Percentiles rank a stretch among this genome's conserved stretches.
phyloP scores from a whole-genome alignment of 2,888 invertebrate species.

The Periphyllus acericola region DNA sequence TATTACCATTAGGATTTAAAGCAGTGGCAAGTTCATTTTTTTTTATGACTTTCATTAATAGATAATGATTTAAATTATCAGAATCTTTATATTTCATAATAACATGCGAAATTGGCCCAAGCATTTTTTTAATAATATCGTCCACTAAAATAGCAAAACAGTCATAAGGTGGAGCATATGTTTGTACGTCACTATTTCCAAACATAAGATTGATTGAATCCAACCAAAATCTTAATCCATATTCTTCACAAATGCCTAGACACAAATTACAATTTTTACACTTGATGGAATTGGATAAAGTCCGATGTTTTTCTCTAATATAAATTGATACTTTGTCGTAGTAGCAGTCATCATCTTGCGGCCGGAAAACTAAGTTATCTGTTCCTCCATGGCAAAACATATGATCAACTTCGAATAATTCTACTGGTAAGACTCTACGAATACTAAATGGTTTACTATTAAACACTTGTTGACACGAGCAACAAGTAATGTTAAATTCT shows the following conservation, averaged over 20 bases:
- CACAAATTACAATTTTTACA: conserved; percentile 54
- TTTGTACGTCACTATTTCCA: conserved; percentile 28
- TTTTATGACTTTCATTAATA: conserved; percentile 54
- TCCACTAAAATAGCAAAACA: conserved; percentile 48
- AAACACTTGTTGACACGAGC: conserved; percentile 19
- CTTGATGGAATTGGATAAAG: neutral
- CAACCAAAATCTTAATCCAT: conserved; percentile 53
- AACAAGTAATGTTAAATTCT: conserved; percentile 42
- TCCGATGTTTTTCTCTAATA: conserved; percentile 42
- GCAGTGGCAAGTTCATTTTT: conserved; percentile 46
- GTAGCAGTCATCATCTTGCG: conserved; percentile 54
- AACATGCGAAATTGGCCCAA: conserved; percentile 53
- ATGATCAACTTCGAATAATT: conserved; percentile 44
- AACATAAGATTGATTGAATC: conserved; percentile 48
- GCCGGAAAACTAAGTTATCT: conserved; percentile 38
- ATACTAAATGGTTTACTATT: conserved; percentile 36
- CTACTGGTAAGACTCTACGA: conserved; percentile 43
- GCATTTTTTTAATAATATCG: conserved; percentile 45
- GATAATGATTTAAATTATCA: conserved; percentile 43
- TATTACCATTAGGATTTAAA: conserved; percentile 33
- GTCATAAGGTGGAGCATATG: conserved; percentile 7
- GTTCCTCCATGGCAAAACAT: conserved; percentile 59
- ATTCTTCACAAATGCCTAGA: conserved; percentile 42
- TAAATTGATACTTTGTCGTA: conserved; percentile 57
- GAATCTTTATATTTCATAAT: conserved; percentile 48